Conservation (phyloP, 1,140 invertebrate species). For the Drosophila grimshawi region DNA sequence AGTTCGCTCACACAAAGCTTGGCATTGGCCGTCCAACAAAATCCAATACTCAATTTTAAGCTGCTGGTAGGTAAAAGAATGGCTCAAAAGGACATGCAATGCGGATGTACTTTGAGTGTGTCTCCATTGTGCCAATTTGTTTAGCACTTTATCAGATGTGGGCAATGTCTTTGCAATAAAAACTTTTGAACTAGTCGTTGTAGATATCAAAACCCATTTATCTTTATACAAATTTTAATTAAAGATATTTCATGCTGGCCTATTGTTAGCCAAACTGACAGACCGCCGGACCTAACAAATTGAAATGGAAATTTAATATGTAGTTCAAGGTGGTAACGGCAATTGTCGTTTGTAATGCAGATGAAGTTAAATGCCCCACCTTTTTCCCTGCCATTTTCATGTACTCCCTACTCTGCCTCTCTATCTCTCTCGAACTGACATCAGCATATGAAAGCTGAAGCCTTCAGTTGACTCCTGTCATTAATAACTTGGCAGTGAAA, state of each 20-base stretch:
- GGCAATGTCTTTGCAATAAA: slow-evolving; percentile 64
- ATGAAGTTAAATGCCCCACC: slow-evolving; percentile 34
- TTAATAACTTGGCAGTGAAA: slow-evolving; percentile 73
- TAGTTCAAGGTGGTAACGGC: slow-evolving; percentile 52
- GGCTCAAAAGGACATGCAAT: slow-evolving; percentile 19
- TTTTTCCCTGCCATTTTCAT: background rate
- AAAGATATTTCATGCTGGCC: slow-evolving; percentile 79
- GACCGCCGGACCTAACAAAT: background rate
- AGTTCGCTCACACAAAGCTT: slow-evolving; percentile 56
- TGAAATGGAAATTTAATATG: slow-evolving; percentile 30
- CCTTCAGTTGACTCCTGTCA: slow-evolving; percentile 66
- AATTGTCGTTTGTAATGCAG: slow-evolving; percentile 63
- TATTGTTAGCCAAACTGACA: slow-evolving; percentile 48
- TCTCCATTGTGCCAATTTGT: slow-evolving; percentile 73
- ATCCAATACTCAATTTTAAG: slow-evolving; percentile 63
- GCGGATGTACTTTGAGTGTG: slow-evolving; percentile 40
- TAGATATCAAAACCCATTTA: slow-evolving; percentile 79
- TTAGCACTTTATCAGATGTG: slow-evolving; percentile 59
- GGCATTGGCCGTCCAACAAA: slow-evolving; percentile 54
- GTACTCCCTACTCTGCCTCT: too few relatives aligned
- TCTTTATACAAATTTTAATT: slow-evolving; percentile 83
- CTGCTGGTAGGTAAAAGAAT: slow-evolving; percentile 58
- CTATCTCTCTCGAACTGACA: slow-evolving; percentile 6
- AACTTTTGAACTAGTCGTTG: slow-evolving; percentile 64
- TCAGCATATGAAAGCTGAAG: slow-evolving; percentile 67